Evolutionary conservation across 2,113 vertebrate species (phyloP), one percentile per base, ranked within the genome.

Genomic region (Bambusicola thoracicus): DNA sequence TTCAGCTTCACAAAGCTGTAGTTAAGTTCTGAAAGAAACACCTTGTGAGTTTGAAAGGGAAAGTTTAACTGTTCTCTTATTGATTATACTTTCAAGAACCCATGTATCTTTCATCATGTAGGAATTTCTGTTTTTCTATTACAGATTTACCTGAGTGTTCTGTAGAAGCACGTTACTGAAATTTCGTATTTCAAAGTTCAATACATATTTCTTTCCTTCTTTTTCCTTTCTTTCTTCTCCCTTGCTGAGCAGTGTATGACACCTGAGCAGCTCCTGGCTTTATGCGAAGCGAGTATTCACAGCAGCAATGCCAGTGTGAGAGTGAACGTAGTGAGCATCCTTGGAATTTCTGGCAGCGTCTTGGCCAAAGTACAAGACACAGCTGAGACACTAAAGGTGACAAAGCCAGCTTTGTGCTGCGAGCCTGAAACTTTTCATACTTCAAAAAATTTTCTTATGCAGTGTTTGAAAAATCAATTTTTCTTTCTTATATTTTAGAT

Each of bases 331-430:
- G 98, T 99, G 46, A 98, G 99, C 95, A 99, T 99, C 88, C 97
- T 99, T 83, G 99, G 99, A 70, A 99, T 99, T 96, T 99, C 98
- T 29, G 99, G 99, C 94, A 99, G 99, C 9, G 98, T 98, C 19
- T 96, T 99, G 43, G 98, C 99, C 84, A 99, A 98, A 97, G 98
- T 98, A 87, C 97, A 97, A 75, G 98, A 98, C 75, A 98, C 98
- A 4, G 97, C 98, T 19, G 98, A 98, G 92, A 99, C 97, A 32
- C 98, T 99, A 34, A 98, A 99, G 99, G 99, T 99, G 98, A 96
- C 76, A 77, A 44, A 16, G 27, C 67, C 66, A 70, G 59, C 29
- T 80, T 89, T 30, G 74, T 63, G n/a, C 79, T 61, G 44, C 43
- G 78, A 44, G 4, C 43, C 46, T 82, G 10, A 43, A 83, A 14